Evolutionary conservation across 2,113 vertebrate species (phyloP).

Genomic region (Channa argus): DNA sequence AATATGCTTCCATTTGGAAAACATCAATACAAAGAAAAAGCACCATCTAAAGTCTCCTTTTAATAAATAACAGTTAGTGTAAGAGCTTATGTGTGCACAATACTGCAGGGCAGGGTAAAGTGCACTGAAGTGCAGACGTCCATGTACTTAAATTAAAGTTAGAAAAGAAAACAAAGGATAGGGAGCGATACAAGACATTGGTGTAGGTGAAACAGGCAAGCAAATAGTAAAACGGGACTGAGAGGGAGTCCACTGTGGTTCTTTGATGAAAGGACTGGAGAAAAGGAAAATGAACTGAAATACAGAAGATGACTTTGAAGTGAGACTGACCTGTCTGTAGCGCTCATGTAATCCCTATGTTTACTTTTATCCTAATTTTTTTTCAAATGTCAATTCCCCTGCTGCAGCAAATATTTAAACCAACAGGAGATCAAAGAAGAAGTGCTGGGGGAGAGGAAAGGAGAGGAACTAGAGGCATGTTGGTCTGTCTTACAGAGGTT

Average conservation of each 20-base stretch:
- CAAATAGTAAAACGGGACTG: background rate
- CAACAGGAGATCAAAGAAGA: conserved; percentile 27
- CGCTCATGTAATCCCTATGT: background rate
- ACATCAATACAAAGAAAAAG: conserved; percentile 4
- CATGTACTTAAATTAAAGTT: conserved; percentile 14
- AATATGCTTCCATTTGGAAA: conserved; percentile 7
- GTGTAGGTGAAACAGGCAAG: conserved; percentile 3
- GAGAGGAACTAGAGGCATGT: too few species aligned
- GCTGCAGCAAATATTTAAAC: conserved; percentile 8
- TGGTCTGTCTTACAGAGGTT: too few species aligned
- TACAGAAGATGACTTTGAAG: conserved; percentile 49
- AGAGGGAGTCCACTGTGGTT: background rate
- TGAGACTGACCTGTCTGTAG: conserved; percentile 14
- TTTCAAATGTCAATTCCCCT: conserved; percentile 2
- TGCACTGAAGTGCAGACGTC: background rate
- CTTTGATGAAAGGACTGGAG: conserved; percentile 27
- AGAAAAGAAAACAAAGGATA: background rate
- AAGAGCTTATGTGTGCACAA: background rate
- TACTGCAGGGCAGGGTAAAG: background rate
- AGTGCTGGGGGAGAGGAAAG: background rate
- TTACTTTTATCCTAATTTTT: conserved; percentile 31
- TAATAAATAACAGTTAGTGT: conserved; percentile 5
- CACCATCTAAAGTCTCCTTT: conserved; percentile 28
- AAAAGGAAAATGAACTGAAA: background rate
- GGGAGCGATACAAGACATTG: background rate